Percentiles rank a stretch among this genome's conserved stretches.
Evolutionary conservation across 2,888 invertebrate genomes (phyloP).

Genomic region (Agriopis leucophaearia): DNA sequence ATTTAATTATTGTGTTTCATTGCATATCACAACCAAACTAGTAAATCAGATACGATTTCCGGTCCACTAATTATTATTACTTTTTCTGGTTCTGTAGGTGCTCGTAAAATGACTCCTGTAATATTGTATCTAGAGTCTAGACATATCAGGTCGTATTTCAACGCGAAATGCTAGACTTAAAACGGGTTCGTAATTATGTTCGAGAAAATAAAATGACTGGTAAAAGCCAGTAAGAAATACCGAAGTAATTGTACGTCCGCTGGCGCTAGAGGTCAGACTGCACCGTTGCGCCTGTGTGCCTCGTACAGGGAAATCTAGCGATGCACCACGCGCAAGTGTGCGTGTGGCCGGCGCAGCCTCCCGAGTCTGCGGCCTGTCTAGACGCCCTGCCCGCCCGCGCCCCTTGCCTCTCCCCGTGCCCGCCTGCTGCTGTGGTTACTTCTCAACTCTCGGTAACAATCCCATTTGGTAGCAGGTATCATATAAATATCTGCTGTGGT

Average conservation of each 20-base stretch:
- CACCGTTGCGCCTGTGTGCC: slow-evolving; percentile 50
- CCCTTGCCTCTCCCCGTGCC: slow-evolving; percentile 46
- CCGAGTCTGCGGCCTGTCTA: slow-evolving; percentile 85
- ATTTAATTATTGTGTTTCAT: not conserved
- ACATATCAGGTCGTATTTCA: slow-evolving; percentile 10
- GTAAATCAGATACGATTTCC: not conserved
- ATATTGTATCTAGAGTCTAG: not conserved
- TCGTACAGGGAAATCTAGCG: slow-evolving; percentile 62
- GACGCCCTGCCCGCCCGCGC: slow-evolving; percentile 68
- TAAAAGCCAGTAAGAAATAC: slow-evolving; percentile 47
- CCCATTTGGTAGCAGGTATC: slow-evolving; percentile 54
- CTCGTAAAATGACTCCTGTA: not conserved
- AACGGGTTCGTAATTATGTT: slow-evolving; percentile 10
- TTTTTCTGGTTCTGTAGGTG: not conserved
- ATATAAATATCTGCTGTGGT: slow-evolving; percentile 34
- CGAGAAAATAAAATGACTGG: slow-evolving; percentile 26
- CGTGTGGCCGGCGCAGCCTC: slow-evolving; percentile 80
- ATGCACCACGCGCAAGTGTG: slow-evolving; percentile 70
- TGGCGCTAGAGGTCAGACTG: slow-evolving; percentile 69
- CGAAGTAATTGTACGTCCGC: slow-evolving; percentile 60
- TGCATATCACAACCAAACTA: not conserved
- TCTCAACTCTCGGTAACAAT: slow-evolving; percentile 50
- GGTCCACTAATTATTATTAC: not conserved
- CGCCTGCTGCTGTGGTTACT: slow-evolving; percentile 48
- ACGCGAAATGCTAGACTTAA: slow-evolving; percentile 3